Base-by-base conservation (phyloP, 2,113 vertebrate species). In the Corynorhinus townsendii region DNA sequence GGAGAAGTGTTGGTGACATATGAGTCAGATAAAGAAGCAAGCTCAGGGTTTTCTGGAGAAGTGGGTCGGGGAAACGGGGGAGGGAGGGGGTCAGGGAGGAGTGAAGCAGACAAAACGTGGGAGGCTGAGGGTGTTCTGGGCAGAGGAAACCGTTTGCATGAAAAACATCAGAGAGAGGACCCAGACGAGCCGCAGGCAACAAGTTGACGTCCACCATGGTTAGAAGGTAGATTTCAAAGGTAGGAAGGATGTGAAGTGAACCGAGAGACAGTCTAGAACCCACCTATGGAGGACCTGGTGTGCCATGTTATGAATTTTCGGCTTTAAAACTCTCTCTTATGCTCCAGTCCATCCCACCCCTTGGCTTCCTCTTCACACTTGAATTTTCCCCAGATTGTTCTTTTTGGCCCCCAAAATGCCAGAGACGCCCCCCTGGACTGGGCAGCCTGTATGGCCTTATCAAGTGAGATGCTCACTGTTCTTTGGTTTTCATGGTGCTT, bases 171-270 rank as follows among this genome's bases (percentile, higher is more conserved):
- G 26, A 45, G 26, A 45, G 40, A 73, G 54, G 28, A 26, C 43
- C 15, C 40, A 33, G n/a, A 5, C 17, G 7, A 35, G 52, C 59
- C 24, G 6, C 11, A 62, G 77, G 54, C 80, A 35, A 4, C 28
- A 43, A 24, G 49, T 64, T 10, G 35, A 17, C 0, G 0, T 30
- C 19, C 35, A 16, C 64, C 1, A 0, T 12, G 11, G 83, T 14
- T 16, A 52, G 43, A 26, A 79, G 69, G 11, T 6, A 68, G 66
- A 76, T 38, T 40, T 47, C 45, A 38, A 26, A 66, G 17, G 10
- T 19, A 62, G 71, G 19, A 20, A 28, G 28, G 69, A 15, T 16
- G 9, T 12, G 4, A 43, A 43, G 43, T 24, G 64, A 43, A 2
- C 24, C 33, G 26, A 40, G n/a, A 79, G 77, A 16, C 12, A 0